Evolutionary conservation across 2,888 invertebrate genomes (phyloP).

Genomic region (Dryobotodes eremita): DNA sequence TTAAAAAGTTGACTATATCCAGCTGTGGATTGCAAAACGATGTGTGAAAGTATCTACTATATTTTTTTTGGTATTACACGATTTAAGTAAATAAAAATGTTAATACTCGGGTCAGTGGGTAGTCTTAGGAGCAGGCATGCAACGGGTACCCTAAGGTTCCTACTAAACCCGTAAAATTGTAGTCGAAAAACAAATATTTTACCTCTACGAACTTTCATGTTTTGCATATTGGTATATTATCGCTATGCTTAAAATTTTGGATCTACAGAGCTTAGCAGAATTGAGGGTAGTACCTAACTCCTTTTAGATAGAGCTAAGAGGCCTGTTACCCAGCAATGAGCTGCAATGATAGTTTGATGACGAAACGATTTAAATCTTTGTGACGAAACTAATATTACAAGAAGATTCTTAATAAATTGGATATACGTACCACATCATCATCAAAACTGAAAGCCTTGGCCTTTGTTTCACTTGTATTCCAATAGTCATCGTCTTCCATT

Average conservation of each 20-base stretch:
- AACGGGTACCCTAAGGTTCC: neutral
- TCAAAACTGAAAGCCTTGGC: conserved; percentile 95
- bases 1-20: neutral
- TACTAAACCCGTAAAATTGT: neutral
- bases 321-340: accelerated
- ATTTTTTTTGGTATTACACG: neutral
- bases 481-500: conserved; percentile 92
- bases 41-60: neutral
- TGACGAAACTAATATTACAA: neutral
- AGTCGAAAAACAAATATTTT: neutral
- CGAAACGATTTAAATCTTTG: neutral
- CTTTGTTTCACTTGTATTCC: conserved; percentile 94
- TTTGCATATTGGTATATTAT: neutral
- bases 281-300: neutral
- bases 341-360: neutral
- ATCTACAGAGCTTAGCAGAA: neutral
- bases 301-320: neutral
- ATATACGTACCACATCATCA: conserved; percentile 92
- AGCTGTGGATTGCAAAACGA: neutral
- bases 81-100: neutral
- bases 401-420: neutral
- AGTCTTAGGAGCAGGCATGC: too few species aligned
- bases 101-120: too few species aligned
- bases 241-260: neutral
- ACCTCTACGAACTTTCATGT: too few species aligned